These are phyloP conservation scores for Pteropus alecto DNA, from an alignment of 2,113 vertebrate species.

Conservation along the genomic window DNA sequence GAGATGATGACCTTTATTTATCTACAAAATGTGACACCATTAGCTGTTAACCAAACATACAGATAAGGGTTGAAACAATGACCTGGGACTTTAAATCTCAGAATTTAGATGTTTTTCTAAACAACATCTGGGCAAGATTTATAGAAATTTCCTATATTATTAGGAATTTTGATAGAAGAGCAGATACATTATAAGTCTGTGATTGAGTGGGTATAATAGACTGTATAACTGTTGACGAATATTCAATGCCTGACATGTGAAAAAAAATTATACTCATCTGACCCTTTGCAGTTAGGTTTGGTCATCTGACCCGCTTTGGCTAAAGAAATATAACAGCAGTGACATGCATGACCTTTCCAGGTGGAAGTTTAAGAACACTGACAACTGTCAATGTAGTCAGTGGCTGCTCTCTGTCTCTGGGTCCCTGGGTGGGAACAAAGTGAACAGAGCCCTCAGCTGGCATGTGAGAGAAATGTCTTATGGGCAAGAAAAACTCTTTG, in stretches of 20 bases:
- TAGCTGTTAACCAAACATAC: constrained; percentile 55
- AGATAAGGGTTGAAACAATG: not conserved
- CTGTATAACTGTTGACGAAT: not conserved
- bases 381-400: not conserved
- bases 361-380: not conserved
- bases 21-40: constrained; percentile 51
- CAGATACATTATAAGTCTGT: not conserved
- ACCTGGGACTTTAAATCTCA: not conserved
- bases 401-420: not conserved
- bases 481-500: not conserved
- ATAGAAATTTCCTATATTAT: not conserved
- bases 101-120: not conserved
- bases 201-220: not conserved
- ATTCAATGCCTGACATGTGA: not conserved
- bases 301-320: not conserved
- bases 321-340: not conserved
- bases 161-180: not conserved
- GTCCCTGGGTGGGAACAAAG: not conserved
- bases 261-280: not conserved
- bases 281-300: not conserved
- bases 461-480: not conserved
- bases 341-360: not conserved
- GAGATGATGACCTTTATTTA: constrained; percentile 61
- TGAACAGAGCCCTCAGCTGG: not conserved
- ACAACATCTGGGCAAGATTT: not conserved